A percentile compares a stretch with the other conserved stretches of the same genome.
Conservation (phyloP, 2,113 vertebrate genomes). For the Cygnus buccinator region DNA sequence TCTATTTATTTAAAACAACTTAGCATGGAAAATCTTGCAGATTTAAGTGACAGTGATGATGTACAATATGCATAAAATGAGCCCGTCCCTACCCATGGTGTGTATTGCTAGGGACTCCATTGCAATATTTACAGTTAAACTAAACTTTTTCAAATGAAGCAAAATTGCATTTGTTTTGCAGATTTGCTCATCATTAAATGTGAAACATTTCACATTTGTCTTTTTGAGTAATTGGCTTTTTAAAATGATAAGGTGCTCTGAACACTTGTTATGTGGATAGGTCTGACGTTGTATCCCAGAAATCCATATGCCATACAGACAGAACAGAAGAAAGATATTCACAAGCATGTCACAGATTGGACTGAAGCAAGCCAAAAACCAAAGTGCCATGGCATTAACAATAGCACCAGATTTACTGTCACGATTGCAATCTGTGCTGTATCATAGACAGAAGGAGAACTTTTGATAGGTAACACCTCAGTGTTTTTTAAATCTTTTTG, state of each 20-base stretch:
- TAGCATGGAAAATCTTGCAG: constrained; percentile 82
- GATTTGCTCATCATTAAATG: constrained; percentile 88
- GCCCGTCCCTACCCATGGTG: constrained; percentile 80
- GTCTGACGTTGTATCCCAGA: constrained; percentile 90
- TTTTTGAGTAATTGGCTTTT: constrained; percentile 91
- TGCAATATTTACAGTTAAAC: constrained; percentile 89
- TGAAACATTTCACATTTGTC: constrained; percentile 91
- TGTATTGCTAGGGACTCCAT: constrained; percentile 85
- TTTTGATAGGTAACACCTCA: constrained; percentile 91
- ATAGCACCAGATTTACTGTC: constrained; percentile 93
- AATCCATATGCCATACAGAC: constrained; percentile 94
- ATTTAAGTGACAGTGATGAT: constrained; percentile 88
- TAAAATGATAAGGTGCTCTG: constrained; percentile 90
- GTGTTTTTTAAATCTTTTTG: constrained; percentile 89
- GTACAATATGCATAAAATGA: constrained; percentile 86
- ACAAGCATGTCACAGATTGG: constrained; percentile 93
- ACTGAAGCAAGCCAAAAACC: constrained; percentile 89
- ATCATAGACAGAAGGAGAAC: constrained; percentile 90
- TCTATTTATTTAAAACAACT: constrained; percentile 85
- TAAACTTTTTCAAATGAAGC: constrained; percentile 84
- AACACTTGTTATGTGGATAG: constrained; percentile 90
- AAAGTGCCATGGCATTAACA: constrained; percentile 91
- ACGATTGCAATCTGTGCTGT: constrained; percentile 92
- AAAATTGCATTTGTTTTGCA: constrained; percentile 89
- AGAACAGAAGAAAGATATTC: constrained; percentile 91